Percentiles rank a stretch among this genome's conserved stretches.
Evolutionary conservation across 2,113 vertebrate species (phyloP).

Genomic region (Riparia riparia): DNA sequence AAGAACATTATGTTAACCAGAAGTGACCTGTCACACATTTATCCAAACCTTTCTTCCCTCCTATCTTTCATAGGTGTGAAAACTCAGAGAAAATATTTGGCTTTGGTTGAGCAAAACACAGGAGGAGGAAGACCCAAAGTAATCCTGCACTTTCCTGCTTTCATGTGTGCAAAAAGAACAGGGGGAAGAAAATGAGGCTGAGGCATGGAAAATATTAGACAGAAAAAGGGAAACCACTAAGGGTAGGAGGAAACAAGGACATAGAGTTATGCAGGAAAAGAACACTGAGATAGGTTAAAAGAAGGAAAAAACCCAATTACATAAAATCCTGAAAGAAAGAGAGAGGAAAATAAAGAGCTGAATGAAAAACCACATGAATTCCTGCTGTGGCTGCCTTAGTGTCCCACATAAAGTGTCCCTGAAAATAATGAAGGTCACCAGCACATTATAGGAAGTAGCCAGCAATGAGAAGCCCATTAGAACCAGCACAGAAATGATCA

Average conservation of each 20-base stretch:
- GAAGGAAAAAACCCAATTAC: background rate
- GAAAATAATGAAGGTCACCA: slow-evolving; percentile 51
- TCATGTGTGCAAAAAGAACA: background rate
- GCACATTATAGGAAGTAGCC: background rate
- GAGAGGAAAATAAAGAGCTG: background rate
- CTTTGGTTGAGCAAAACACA: background rate
- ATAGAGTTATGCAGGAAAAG: background rate
- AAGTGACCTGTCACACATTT: background rate
- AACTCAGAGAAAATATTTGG: background rate
- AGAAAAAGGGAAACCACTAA: background rate
- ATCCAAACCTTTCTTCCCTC: background rate
- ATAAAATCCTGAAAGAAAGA: background rate
- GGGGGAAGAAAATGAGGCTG: background rate
- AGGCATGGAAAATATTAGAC: background rate
- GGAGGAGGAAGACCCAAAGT: background rate
- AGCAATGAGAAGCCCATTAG: slow-evolving; percentile 1
- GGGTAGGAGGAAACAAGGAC: background rate
- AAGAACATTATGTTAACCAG: background rate
- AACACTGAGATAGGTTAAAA: background rate
- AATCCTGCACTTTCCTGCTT: background rate
- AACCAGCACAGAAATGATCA: slow-evolving; percentile 31
- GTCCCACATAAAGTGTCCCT: slow-evolving; percentile 1
- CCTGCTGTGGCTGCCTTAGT: background rate
- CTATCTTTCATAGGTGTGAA: background rate
- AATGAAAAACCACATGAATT: background rate